Evolutionary conservation across 1,140 invertebrate genomes (phyloP), one percentile per base, ranked within the genome.

Genomic region (Caenorhabditis briggsae): DNA sequence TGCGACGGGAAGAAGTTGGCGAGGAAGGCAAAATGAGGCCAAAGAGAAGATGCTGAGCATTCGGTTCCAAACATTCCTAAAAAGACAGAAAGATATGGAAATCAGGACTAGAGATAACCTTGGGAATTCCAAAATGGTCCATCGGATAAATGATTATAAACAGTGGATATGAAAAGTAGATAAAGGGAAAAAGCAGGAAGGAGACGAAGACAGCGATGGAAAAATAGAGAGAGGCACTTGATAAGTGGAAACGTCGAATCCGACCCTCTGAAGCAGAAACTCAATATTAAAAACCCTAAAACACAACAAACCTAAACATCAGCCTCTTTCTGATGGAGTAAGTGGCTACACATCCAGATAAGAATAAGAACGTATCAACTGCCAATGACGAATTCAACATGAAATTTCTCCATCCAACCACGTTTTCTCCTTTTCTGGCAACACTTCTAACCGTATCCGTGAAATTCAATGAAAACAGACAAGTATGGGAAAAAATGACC

Each of bases 31-130:
- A 85, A 65, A 55, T 74, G 84, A 55, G 53, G 46, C 46, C 46
- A 50, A 43, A 85, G 20, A 1, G 53, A 41, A 7, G 84, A 43
- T 14, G 23, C 9, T 8, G 25, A 18, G 41, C 84, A 85, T 46
- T 74, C n/a, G 50, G 84, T n/a, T 25, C 84, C 84, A 23, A 85
- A 85, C 61, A 85, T 85, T 25, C 84, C 84, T 83, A 41, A 83
- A 83, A 18, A 6, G 5, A 59, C 9, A 2, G n/a, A 16, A 2
- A 9, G 2, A 11, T 2, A 11, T 8, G 1, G 20, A 5, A 8
- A 11, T 8, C 43, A 2, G 5, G 11, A 33, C 6, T 55, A 9
- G 25, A n/a, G 14, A 23, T 23, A 5, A 61, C 58, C 84, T 18
- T 74, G 6, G 12, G 33, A 50, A 33, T 85, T 78, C 84, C 84